Base-by-base conservation (phyloP, 2,888 invertebrate species). In the Parochlus steinenii region DNA sequence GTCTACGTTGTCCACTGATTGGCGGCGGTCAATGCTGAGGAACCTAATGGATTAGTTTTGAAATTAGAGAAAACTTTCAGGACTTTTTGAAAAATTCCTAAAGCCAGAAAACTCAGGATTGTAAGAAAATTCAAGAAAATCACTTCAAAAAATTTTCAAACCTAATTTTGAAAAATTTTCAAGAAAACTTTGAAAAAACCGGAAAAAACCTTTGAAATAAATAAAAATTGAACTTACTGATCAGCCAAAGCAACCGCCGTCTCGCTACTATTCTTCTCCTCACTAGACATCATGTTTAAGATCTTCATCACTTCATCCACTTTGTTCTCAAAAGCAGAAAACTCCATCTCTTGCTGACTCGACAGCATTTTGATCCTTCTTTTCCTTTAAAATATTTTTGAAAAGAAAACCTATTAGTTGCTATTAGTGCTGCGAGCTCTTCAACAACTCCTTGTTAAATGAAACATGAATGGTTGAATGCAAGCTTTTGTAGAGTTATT, bases 1-100 rank as follows among this genome's bases (percentile, higher is more conserved):
- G 41, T 54, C 50, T 3, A 55, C 40, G n/a, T 64, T 62, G 7
- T 64, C 62, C 7, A 57, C 46, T 3, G 15, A 19, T 12, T 35
- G 29, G 17, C 23, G 28, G 8, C 29, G 11, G 17, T 16, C 17
- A 6, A 29, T 16, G 2, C 23, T 17, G 8, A 35, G 16, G 10
- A 33, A 27, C 5, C 23, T 26, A 16, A 15, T 28, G 28, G 16
- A 11, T 7, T n/a, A 26, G 12, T 26, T n/a, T 26, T 26, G 6
- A 6, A 26, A 7, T 26, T 26, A 26, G 6, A 26, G 12, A 26
- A 11, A n/a, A 26, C 26, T n/a, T n/a, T n/a, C n/a, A n/a, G n/a
- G n/a, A n/a, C n/a, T n/a, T n/a, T n/a, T n/a, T n/a, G n/a, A n/a
- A n/a, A n/a, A n/a, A n/a, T n/a, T n/a, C n/a, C n/a, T n/a, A n/a